Base-by-base conservation (phyloP, 2,113 vertebrate species). In the Vidua macroura region DNA sequence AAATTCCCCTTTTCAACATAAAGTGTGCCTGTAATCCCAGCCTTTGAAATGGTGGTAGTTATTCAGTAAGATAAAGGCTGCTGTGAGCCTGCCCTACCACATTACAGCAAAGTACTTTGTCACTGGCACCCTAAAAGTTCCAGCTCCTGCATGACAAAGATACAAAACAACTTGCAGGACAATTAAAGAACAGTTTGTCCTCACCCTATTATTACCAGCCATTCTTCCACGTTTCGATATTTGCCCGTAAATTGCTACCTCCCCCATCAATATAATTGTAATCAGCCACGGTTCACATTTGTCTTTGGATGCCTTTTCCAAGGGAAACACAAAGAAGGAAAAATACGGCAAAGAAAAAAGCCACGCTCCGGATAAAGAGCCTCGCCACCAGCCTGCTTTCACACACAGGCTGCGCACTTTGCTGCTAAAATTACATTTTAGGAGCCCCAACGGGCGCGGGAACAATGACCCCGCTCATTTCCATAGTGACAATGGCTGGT, bases 161-260 rank as follows among this genome's bases (percentile, higher is more conserved):
- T 89, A 84, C 13, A 52, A 95, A 97, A 86, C 94, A 96, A 95
- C 90, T 90, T 75, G 79, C 68, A 46, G 83, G 90, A 93, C 92
- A 96, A 96, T 95, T 95, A 93, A 95, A 95, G 94, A 96, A 92
- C 70, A 93, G 90, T 92, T 96, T 95, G 92, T n/a, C 92, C 90
- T 81, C 48, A 96, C 92, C 85, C 82, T 95, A 49, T 94, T 63
- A 95, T 96, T 95, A 93, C 75, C 94, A 95, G 78, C 86, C 87
- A 83, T 94, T 97, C 91, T 96, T 91, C 73, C 74, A 28, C 49
- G 5, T 86, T 88, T 79, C 2, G 59, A 95, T 95, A 96, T 86
- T 90, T 4, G 48, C 90, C 60, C 55, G 93, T 53, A 95, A 96
- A 95, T 92, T 96, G 91, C 96, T 92, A 58, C 95, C 94, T 92